These are phyloP conservation scores for Rhinatrema bivittatum DNA, from an alignment of 2,797 vertebrate species.

Conservation along the genomic window DNA sequence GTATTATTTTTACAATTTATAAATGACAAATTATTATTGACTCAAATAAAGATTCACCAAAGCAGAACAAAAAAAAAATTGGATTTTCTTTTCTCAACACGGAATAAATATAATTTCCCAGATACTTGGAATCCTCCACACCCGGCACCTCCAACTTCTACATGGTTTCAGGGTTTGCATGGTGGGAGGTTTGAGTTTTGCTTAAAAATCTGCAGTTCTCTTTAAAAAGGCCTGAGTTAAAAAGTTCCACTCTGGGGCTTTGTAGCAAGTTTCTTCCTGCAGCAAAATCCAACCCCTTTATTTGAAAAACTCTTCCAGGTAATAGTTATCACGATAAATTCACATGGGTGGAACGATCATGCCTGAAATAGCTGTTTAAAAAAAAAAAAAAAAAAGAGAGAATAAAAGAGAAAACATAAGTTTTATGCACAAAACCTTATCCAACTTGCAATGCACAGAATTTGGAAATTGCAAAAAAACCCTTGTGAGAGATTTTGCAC, in stretches of 20 bases:
- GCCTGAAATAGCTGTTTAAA: constrained; percentile 84
- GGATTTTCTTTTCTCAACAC: constrained; percentile 56
- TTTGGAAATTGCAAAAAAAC: no score
- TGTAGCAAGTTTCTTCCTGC: constrained; percentile 68
- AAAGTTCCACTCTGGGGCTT: constrained; percentile 81
- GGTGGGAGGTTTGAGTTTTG: constrained; percentile 55
- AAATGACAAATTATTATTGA: constrained; percentile 63
- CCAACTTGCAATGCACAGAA: no score
- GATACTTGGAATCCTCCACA: constrained; percentile 54
- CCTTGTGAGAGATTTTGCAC: no score
- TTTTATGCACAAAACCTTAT: constrained; percentile 14
- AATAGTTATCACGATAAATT: no score
- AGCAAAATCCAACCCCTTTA: constrained; percentile 68
- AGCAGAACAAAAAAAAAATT: constrained; percentile 31
- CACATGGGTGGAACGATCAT: constrained; percentile 98
- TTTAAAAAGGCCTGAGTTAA: constrained; percentile 94
- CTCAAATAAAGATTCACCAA: constrained; percentile 47
- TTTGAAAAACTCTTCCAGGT: constrained; percentile 71
- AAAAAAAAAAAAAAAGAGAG: constrained; percentile 37
- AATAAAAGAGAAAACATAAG: background rate
- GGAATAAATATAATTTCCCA: constrained; percentile 65
- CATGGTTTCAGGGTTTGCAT: constrained; percentile 71
- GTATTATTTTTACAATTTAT: constrained; percentile 59
- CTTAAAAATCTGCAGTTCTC: constrained; percentile 69
- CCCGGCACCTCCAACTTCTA: constrained; percentile 55